Percentiles rank a stretch among this genome's conserved stretches.
These are phyloP conservation scores for Acanthopagrus latus DNA, from an alignment of 2,797 vertebrate genomes.

Conservation along the genomic window DNA sequence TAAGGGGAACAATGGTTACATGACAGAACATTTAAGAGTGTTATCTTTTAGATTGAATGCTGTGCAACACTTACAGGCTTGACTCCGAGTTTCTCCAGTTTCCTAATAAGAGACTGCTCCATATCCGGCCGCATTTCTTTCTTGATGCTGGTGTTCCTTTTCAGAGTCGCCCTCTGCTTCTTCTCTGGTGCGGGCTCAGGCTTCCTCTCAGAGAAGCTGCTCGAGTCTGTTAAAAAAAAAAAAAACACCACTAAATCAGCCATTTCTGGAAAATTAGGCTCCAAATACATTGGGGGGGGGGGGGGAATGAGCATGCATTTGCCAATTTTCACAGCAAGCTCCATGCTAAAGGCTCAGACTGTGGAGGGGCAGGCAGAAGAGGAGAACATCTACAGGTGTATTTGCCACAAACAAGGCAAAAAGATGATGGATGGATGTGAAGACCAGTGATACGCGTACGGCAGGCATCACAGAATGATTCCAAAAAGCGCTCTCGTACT, in stretches of 20 bases:
- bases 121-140: constrained; percentile 76
- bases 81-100: not conserved
- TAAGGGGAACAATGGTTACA: not conserved
- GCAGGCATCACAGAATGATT: constrained; percentile 29
- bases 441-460: constrained; percentile 28
- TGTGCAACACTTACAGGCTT: not conserved
- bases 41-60: not conserved
- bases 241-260: not conserved
- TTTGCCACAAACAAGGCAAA: constrained; percentile 37
- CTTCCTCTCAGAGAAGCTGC: constrained; percentile 78
- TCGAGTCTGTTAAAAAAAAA: constrained; percentile 72
- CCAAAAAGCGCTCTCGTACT: not conserved
- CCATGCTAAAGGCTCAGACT: constrained; percentile 28
- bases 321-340: constrained; percentile 39
- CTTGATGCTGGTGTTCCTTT: constrained; percentile 75
- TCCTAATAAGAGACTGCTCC: constrained; percentile 68
- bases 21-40: not conserved
- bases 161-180: constrained; percentile 61
- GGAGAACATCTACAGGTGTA: constrained; percentile 35
- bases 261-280: not conserved
- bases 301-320: constrained; percentile 43
- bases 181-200: constrained; percentile 48
- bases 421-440: constrained; percentile 34
- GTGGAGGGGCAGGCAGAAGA: constrained; percentile 50
- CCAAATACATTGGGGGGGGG: not conserved